phyloP scores from a whole-genome alignment of 2,888 invertebrate species.

The Marasmarcha lunaedactyla region DNA sequence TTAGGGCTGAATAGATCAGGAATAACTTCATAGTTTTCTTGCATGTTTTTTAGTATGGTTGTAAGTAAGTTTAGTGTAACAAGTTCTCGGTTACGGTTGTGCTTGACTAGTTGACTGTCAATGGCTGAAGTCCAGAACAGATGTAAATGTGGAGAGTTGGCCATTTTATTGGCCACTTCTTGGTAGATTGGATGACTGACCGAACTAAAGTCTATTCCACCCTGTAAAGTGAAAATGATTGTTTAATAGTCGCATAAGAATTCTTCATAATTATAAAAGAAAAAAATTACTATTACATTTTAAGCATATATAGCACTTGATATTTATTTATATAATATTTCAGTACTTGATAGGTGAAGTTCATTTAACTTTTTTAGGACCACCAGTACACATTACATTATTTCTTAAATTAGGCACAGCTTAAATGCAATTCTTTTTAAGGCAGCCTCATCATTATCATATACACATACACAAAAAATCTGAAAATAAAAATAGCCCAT shows the following conservation, averaged over 20 bases:
- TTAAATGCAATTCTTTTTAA: no score
- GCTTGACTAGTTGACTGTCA: slow-evolving; percentile 48
- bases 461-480: no score
- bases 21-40: slow-evolving; percentile 52
- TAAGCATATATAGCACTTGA: background rate
- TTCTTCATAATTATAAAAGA: no score
- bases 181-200: slow-evolving; percentile 76
- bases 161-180: slow-evolving; percentile 66
- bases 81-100: slow-evolving; percentile 71
- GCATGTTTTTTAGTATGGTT: slow-evolving; percentile 59
- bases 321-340: no score
- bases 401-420: no score
- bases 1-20: slow-evolving; percentile 73
- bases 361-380: no score
- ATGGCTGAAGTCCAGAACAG: slow-evolving; percentile 70
- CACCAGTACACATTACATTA: no score
- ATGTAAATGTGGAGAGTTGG: slow-evolving; percentile 56
- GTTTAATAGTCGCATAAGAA: no score
- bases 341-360: no score
- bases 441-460: no score
- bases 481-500: no score
- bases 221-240: slow-evolving; percentile 51
- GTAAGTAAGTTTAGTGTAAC: slow-evolving; percentile 71
- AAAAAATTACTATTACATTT: slow-evolving; percentile 4
- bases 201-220: slow-evolving; percentile 67